Base-by-base conservation (phyloP, 2,113 vertebrate genomes). In the Nothobranchius kuhntae region DNA sequence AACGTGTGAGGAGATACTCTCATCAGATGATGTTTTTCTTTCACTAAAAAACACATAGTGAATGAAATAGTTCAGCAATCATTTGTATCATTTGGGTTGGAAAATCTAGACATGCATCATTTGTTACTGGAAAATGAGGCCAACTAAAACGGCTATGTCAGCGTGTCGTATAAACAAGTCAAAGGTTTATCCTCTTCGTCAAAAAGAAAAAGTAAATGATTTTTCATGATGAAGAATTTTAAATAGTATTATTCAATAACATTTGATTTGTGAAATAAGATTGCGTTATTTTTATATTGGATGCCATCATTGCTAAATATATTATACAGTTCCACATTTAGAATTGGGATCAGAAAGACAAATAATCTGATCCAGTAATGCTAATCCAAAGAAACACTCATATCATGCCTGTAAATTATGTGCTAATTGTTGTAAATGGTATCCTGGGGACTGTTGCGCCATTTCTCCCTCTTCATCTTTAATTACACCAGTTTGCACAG, bases 401-500 rank as follows among this genome's bases (percentile, higher is more conserved):
- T 13, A 71, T 56, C 40, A 52, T 64, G 15, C 12, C 38, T 53
- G 1, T 57, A 46, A 56, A 64, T 68, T 21, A 53, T 53, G 14
- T 12, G 44, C 13, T 80, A 61, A 71, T 48, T 61, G 50, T 36
- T 52, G 12, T 67, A 61, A 83, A 70, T 62, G 55, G n/a, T 58
- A 21, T 58, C 55, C 55, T 58, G 54, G 8, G 35, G 15, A 40
- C 48, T 30, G 24, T 77, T 71, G 73, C 68, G 65, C 56, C 53
- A 11, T 75, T 65, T 40, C 53, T 68, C 45, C 52, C 13, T 35
- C 53, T 65, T 26, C 50, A 67, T 40, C 40, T 68, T 60, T 80
- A 82, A 86, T 89, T 68, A 84, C 61, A 83, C 50, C 57, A 82
- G 45, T 81, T 80, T 82, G 47, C 12, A 5, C 7, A 17, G 7